Evolutionary conservation across 2,888 invertebrate species (phyloP).

Genomic region (Antitype chi): DNA sequence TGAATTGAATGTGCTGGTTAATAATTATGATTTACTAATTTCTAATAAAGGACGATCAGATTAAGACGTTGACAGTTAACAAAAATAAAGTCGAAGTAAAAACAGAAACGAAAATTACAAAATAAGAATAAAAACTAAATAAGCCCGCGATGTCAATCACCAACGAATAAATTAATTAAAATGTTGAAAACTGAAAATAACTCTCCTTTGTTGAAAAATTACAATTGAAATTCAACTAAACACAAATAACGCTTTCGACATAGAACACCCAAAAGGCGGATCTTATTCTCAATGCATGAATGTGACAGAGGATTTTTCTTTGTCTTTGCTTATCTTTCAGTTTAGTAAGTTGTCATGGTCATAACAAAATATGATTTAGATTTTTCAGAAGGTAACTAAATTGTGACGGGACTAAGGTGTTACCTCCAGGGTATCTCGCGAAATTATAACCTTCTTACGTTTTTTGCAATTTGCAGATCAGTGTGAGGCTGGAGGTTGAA

Average conservation of each 20-base stretch:
- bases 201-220: not conserved
- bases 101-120: constrained; percentile 39
- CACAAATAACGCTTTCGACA: too few relatives aligned
- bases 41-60: constrained; percentile 72
- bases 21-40: constrained; percentile 11
- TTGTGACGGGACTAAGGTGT: too few relatives aligned
- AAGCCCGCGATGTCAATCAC: constrained; percentile 42
- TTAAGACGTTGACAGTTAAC: constrained; percentile 80
- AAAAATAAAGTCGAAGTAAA: constrained; percentile 46
- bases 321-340: not conserved
- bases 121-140: constrained; percentile 33
- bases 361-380: not conserved
- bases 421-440: too few relatives aligned
- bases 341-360: not conserved
- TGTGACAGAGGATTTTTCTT: not conserved
- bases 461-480: too few relatives aligned
- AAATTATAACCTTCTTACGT: too few relatives aligned
- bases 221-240: too few relatives aligned
- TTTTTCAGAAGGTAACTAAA: not conserved
- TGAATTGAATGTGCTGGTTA: not conserved
- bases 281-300: not conserved
- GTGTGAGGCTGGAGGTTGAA: too few relatives aligned
- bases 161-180: not conserved
- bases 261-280: not conserved
- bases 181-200: not conserved